phyloP scores from a whole-genome alignment of 2,888 invertebrate species.

The Ophioninae sp. region DNA sequence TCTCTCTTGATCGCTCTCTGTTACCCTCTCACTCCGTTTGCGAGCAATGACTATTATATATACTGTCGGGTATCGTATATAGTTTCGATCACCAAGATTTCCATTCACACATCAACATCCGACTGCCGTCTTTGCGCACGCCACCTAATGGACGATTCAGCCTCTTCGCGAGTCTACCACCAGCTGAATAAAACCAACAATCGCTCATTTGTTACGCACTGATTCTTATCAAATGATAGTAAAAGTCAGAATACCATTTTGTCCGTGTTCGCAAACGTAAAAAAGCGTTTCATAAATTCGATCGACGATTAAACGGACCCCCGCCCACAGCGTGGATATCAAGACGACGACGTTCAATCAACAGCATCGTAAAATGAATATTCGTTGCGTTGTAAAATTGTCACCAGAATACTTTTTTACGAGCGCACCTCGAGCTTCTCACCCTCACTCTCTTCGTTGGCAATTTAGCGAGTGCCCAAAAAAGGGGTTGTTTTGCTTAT shows the following conservation, averaged over 20 bases:
- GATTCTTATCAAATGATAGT: constrained; percentile 53
- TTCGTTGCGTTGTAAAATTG: constrained; percentile 9
- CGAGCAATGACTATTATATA: constrained; percentile 58
- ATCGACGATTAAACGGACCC: constrained; percentile 30
- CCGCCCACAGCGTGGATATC: background rate
- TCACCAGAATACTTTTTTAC: constrained; percentile 1
- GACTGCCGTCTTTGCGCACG: constrained; percentile 2
- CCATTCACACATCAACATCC: constrained; percentile 43
- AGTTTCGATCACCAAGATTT: constrained; percentile 51
- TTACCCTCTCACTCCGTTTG: background rate
- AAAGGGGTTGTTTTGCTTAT: background rate
- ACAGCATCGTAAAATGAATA: constrained; percentile 30
- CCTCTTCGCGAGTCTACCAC: constrained; percentile 9
- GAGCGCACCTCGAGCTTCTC: background rate
- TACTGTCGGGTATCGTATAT: constrained; percentile 30
- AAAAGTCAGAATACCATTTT: constrained; percentile 37
- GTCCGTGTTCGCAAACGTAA: constrained; percentile 22
- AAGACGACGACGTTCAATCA: constrained; percentile 18
- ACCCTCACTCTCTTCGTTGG: background rate
- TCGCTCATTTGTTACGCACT: constrained; percentile 18
- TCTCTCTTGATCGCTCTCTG: constrained; percentile 28
- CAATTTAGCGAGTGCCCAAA: background rate
- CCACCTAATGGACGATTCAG: constrained; percentile 13
- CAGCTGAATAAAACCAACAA: constrained; percentile 54
- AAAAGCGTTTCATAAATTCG: constrained; percentile 16